Percentiles rank a stretch among this genome's conserved stretches.
Evolutionary conservation across 2,113 vertebrate genomes (phyloP).

Genomic region (Neogobius melanostomus): DNA sequence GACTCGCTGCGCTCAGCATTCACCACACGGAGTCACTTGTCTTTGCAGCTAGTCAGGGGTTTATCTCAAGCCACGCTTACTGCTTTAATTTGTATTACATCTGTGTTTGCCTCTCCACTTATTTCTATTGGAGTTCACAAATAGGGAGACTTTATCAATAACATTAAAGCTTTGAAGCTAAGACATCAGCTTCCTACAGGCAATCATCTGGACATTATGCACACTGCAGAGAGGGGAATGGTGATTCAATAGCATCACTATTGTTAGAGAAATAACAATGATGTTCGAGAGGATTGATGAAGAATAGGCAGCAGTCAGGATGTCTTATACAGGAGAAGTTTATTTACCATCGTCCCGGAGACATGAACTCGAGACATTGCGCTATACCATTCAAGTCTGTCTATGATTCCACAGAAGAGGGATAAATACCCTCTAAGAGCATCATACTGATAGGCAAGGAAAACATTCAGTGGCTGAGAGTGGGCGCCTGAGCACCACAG

Average conservation of each 20-base stretch:
- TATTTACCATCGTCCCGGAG: too few relatives aligned
- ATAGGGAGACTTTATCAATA: slow-evolving; percentile 50
- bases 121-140: slow-evolving; percentile 57
- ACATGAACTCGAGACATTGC: too few relatives aligned
- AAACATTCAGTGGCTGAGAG: too few relatives aligned
- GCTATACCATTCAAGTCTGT: too few relatives aligned
- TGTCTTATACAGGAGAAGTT: too few relatives aligned
- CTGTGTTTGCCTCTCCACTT: slow-evolving; percentile 60
- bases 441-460: too few relatives aligned
- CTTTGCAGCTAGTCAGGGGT: slow-evolving; percentile 68
- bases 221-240: slow-evolving; percentile 13
- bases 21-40: slow-evolving; percentile 65
- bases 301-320: too few relatives aligned
- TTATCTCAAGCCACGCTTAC: slow-evolving; percentile 72
- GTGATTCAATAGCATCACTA: slow-evolving; percentile 33
- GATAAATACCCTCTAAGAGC: too few relatives aligned
- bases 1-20: slow-evolving; percentile 65
- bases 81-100: slow-evolving; percentile 69
- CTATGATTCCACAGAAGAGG: too few relatives aligned
- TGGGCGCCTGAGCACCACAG: too few relatives aligned
- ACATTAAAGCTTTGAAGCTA: slow-evolving; percentile 33
- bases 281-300: too few relatives aligned
- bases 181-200: slow-evolving; percentile 14
- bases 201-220: slow-evolving; percentile 13
- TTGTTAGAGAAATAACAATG: too few relatives aligned